Percentiles rank a stretch among this genome's conserved stretches.
Evolutionary conservation across 2,797 vertebrate genomes (phyloP).

Genomic region (Betta splendens): DNA sequence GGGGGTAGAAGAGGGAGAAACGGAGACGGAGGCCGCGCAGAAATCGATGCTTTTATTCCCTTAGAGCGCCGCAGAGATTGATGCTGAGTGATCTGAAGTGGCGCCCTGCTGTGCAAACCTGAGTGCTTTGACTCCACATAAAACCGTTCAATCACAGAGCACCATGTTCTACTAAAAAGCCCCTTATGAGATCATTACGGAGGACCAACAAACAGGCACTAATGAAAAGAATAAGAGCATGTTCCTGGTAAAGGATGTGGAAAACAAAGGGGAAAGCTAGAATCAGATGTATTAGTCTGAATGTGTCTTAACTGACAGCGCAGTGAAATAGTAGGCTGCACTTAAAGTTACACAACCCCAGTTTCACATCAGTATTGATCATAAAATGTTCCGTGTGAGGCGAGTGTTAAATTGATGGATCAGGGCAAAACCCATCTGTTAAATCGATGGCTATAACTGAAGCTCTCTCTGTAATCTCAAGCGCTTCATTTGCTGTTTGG

Average conservation of each 20-base stretch:
- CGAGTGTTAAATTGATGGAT: neutral
- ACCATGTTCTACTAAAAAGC: slow-evolving; percentile 75
- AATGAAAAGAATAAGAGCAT: slow-evolving; percentile 61
- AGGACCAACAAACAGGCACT: slow-evolving; percentile 69
- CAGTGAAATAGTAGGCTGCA: neutral
- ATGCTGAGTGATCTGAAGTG: slow-evolving; percentile 74
- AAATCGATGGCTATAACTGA: neutral
- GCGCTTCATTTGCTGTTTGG: slow-evolving; percentile 28
- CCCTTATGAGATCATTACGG: slow-evolving; percentile 77
- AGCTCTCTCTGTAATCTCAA: neutral
- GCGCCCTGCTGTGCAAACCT: slow-evolving; percentile 76
- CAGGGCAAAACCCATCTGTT: neutral
- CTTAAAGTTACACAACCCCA: neutral
- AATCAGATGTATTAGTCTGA: slow-evolving; percentile 12
- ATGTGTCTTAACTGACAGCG: slow-evolving; percentile 1
- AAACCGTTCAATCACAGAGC: slow-evolving; percentile 75
- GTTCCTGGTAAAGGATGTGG: slow-evolving; percentile 26
- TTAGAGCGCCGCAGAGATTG: slow-evolving; percentile 70
- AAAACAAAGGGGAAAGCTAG: slow-evolving; percentile 33
- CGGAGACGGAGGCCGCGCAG: slow-evolving; percentile 46
- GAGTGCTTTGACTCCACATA: slow-evolving; percentile 77
- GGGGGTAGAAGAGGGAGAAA: slow-evolving; percentile 40
- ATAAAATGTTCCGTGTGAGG: no score
- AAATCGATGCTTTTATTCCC: slow-evolving; percentile 67
- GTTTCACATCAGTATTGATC: no score